Percentiles rank a stretch among this genome's conserved stretches.
phyloP scores from a whole-genome alignment of 1,140 invertebrate species.

The Ostrea edulis region DNA sequence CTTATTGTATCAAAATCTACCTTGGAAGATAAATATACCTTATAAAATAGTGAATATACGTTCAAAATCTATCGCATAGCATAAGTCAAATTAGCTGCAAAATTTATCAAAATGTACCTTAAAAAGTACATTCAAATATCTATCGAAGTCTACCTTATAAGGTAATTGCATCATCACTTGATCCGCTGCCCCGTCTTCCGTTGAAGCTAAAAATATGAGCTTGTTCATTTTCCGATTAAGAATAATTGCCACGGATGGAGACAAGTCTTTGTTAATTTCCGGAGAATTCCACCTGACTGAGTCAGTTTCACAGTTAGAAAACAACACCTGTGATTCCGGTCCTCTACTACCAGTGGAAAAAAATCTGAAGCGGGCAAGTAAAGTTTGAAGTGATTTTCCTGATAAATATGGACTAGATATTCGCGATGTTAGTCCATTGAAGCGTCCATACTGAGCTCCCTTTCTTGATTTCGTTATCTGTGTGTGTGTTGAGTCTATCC shows the following conservation, averaged over 20 bases:
- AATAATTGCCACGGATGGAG: slow-evolving; percentile 7
- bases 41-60: too few species aligned
- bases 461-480: not conserved
- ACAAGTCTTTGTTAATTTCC: slow-evolving; percentile 21
- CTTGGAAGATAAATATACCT: too few species aligned
- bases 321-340: not conserved
- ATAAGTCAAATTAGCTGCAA: too few species aligned
- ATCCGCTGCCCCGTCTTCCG: not conserved
- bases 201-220: not conserved
- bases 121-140: too few species aligned
- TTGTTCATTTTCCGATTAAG: slow-evolving; percentile 4
- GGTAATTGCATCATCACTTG: slow-evolving; percentile 5
- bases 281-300: slow-evolving; percentile 14
- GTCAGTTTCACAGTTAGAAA: slow-evolving; percentile 10
- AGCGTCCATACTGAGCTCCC: not conserved
- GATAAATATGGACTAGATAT: not conserved
- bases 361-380: not conserved
- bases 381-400: not conserved
- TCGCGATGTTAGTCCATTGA: not conserved
- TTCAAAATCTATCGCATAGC: not conserved
- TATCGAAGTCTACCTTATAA: not conserved
- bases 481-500: not conserved
- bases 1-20: too few species aligned
- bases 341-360: not conserved
- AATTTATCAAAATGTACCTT: too few species aligned